Evolutionary conservation across 2,888 invertebrate species (phyloP).

Genomic region (Creontiades dilutus): DNA sequence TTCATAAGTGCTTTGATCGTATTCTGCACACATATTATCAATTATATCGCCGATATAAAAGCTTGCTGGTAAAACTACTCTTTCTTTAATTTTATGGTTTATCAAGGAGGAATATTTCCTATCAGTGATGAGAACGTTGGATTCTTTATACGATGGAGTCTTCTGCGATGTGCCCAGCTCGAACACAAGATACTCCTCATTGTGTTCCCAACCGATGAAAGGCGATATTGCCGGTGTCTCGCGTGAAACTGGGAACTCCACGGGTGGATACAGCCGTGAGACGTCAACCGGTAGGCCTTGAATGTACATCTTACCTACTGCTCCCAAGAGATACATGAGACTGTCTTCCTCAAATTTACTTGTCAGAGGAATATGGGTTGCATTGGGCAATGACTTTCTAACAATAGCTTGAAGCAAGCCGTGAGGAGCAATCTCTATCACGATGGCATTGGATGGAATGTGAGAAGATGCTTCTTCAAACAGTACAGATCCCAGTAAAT

Average conservation of each 20-base stretch:
- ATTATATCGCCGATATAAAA: background rate
- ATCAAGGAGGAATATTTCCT: background rate
- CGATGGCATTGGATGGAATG: conserved; percentile 89
- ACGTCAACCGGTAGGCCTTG: conserved; percentile 80
- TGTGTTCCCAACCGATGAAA: conserved; percentile 78
- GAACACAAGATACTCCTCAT: background rate
- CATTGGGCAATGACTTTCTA: conserved; percentile 83
- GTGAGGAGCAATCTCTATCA: conserved; percentile 94
- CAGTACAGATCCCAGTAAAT: conserved; percentile 84
- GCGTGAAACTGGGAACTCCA: conserved; percentile 81
- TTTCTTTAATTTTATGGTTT: conserved; percentile 27
- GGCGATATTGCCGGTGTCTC: conserved; percentile 77
- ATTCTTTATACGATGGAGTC: conserved; percentile 1
- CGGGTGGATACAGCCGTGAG: conserved; percentile 79
- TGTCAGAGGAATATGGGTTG: conserved; percentile 68
- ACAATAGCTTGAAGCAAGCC: conserved; percentile 93
- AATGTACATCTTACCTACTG: conserved; percentile 84
- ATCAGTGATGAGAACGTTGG: conserved; percentile 1
- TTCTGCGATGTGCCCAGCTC: background rate
- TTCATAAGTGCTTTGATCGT: background rate
- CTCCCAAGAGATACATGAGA: conserved; percentile 76
- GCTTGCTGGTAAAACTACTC: conserved; percentile 33
- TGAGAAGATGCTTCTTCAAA: conserved; percentile 90
- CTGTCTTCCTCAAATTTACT: conserved; percentile 60
- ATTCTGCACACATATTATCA: background rate